Base-by-base conservation (phyloP, 1,140 invertebrate genomes). In the Rhysida immarginata region DNA sequence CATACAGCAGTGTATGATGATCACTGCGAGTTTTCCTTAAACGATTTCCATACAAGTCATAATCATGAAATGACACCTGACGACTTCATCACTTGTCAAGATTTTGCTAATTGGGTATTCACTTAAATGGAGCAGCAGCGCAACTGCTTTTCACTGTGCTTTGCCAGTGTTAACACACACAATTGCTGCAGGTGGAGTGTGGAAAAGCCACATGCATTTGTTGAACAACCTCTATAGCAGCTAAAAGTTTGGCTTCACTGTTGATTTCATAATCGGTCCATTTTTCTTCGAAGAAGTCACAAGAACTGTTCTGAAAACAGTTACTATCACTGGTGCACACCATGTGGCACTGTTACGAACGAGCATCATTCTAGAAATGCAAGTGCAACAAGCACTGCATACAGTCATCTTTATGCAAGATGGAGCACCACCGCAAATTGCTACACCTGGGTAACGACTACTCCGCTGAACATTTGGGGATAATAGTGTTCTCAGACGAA, bases 271-370 rank as follows among this genome's bases (percentile, higher is more conserved):
- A 23, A 53, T 57, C 29, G 56, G 43, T 26, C 56, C 59, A 26
- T 58, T 42, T 29, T 58, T 60, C 43, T 60, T 58, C 27, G 42
- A 60, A 43, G 50, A 50, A 18, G 29, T 35, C n/a, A n/a, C n/a
- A n/a, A n/a, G n/a, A n/a, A n/a, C n/a, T n/a, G n/a, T n/a, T n/a
- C n/a, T n/a, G n/a, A n/a, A n/a, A n/a, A n/a, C n/a, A n/a, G n/a
- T n/a, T n/a, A n/a, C n/a, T n/a, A n/a, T n/a, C 52, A 53, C 42
- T 13, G 48, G 24, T 18, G 24, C 21, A 11, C 14, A 5, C 5
- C 26, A 50, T 26, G 8, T 13, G 13, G 18, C 14, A 23, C 18
- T 50, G 2, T 11, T 20, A 23, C 8, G 14, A 24, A 25, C 11
- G 8, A 50, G 8, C 25, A 23, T 50, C 11, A 11, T 18, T 50